Evolutionary conservation across 2,888 invertebrate species (phyloP).

Genomic region (Drosophila demipolita): DNA sequence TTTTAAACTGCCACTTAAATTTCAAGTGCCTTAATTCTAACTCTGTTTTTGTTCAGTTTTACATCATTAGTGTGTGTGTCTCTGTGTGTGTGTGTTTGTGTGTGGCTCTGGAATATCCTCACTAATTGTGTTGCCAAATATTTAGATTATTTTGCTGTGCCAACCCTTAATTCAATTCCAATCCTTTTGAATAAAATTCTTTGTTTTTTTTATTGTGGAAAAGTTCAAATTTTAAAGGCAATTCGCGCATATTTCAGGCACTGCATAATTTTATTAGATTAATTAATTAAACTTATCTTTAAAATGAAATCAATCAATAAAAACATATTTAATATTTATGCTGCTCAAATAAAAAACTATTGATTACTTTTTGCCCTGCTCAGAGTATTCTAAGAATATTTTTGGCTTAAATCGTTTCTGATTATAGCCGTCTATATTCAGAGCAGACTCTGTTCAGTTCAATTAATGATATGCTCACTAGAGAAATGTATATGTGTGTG

Average conservation of each 20-base stretch:
- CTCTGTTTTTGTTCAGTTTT: constrained; percentile 1
- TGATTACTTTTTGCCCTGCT: not conserved
- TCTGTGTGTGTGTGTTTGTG: constrained; percentile 11
- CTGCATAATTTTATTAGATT: not conserved
- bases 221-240: too few relatives aligned
- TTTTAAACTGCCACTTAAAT: constrained; percentile 32
- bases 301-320: not conserved
- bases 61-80: not conserved
- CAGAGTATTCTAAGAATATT: not conserved
- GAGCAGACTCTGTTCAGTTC: not conserved
- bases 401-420: not conserved
- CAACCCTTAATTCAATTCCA: not conserved
- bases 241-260: not conserved
- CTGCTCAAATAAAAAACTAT: not conserved
- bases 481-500: not conserved
- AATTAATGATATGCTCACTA: constrained; percentile 12
- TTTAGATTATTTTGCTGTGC: not conserved
- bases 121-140: constrained; percentile 51
- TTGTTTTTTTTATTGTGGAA: not conserved
- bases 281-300: not conserved
- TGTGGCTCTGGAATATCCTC: constrained; percentile 8
- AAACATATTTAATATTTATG: not conserved
- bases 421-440: not conserved
- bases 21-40: constrained; percentile 8
- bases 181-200: not conserved